Evolutionary conservation across 2,113 vertebrate genomes (phyloP).

Genomic region (Catagonus wagneri): DNA sequence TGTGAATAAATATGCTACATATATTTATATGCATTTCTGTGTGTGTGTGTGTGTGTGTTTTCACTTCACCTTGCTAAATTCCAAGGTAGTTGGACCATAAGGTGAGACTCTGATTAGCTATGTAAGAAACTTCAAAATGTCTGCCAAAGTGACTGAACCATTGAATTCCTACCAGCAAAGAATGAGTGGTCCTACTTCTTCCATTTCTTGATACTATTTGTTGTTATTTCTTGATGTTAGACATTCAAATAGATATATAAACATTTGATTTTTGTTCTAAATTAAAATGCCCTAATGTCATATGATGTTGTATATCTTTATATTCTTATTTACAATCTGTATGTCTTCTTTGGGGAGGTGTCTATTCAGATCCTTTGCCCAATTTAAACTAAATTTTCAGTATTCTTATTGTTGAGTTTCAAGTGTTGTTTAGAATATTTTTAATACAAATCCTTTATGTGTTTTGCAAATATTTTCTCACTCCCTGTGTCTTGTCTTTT

Average conservation of each 20-base stretch:
- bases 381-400: neutral
- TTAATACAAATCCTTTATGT: neutral
- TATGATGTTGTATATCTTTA: neutral
- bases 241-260: neutral
- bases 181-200: too few relatives aligned
- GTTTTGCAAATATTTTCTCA: neutral
- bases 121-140: too few relatives aligned
- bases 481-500: too few relatives aligned
- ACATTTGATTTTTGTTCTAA: neutral
- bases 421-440: neutral
- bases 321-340: neutral
- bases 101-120: too few relatives aligned
- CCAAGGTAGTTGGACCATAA: neutral
- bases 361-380: neutral
- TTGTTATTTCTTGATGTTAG: neutral
- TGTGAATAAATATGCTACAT: neutral
- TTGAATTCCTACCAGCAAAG: too few relatives aligned
- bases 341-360: too few relatives aligned
- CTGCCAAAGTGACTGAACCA: too few relatives aligned
- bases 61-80: neutral
- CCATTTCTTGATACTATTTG: too few relatives aligned
- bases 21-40: neutral
- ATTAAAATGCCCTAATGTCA: neutral
- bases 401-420: neutral
- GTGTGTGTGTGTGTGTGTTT: neutral